Percentiles rank a stretch among this genome's conserved stretches.
These are phyloP conservation scores for Cyaniris semiargus DNA, from an alignment of 2,888 invertebrate species.

Conservation along the genomic window DNA sequence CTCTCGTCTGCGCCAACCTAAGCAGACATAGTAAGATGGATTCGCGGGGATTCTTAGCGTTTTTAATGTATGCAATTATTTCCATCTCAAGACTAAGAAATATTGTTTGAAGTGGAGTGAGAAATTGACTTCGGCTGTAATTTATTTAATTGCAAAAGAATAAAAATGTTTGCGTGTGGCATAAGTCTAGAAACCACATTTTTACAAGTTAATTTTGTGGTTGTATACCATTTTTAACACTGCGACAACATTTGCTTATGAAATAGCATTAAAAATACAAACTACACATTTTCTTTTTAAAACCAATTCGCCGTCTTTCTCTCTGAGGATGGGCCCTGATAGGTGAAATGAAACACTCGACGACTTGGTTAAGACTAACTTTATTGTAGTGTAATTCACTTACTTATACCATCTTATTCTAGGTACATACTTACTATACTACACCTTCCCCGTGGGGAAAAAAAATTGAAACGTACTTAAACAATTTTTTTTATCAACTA, in stretches of 20 bases:
- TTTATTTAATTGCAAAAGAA: conserved; percentile 9
- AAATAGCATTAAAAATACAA: no score
- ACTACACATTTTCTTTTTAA: no score
- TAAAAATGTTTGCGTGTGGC: background rate
- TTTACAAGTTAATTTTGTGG: background rate
- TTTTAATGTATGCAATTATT: background rate
- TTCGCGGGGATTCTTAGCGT: background rate
- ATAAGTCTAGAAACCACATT: background rate
- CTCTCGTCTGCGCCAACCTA: background rate
- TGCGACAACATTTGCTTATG: background rate
- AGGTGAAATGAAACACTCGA: no score
- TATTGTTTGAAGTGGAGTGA: background rate
- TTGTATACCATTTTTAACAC: background rate
- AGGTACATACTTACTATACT: no score
- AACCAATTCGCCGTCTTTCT: no score
- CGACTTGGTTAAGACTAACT: no score
- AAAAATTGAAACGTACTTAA: no score
- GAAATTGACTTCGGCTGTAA: background rate
- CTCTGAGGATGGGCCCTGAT: no score
- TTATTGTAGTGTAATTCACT: no score
- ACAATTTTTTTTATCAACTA: no score
- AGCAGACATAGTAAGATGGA: background rate
- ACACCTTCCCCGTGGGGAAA: no score
- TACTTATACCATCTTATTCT: no score
- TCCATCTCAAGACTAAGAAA: background rate